Percentiles rank a stretch among this genome's conserved stretches.
Evolutionary conservation across 1,140 invertebrate genomes (phyloP).

Genomic region (Helicorthomorpha holstii): DNA sequence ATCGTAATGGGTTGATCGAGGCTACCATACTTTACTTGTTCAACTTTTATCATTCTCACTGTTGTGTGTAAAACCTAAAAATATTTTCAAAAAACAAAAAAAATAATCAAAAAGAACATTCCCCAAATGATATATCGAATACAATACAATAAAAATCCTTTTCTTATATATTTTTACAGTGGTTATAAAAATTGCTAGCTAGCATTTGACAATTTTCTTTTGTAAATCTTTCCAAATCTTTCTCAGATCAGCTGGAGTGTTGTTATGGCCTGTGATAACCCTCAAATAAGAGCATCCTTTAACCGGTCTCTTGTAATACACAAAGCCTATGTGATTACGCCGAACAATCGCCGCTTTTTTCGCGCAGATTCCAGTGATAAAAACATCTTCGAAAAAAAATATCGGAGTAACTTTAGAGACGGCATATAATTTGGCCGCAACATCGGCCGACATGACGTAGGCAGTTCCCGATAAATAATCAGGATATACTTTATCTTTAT

Average conservation of each 20-base stretch:
- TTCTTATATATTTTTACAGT: no score
- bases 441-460: conserved; percentile 15
- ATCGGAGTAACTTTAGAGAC: conserved; percentile 7
- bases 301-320: background rate
- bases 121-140: no score
- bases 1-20: no score
- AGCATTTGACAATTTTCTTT: background rate
- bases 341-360: conserved; percentile 12
- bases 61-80: no score
- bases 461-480: conserved; percentile 18
- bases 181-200: no score
- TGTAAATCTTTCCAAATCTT: conserved; percentile 6
- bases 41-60: no score
- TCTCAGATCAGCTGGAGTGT: conserved; percentile 3
- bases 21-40: no score
- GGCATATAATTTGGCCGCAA: conserved; percentile 10
- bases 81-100: no score
- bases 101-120: no score
- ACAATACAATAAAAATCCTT: no score
- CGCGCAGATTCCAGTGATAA: conserved; percentile 27
- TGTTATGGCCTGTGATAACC: conserved; percentile 4
- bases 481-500: conserved; percentile 14
- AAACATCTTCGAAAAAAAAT: conserved; percentile 24
- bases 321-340: conserved; percentile 5
- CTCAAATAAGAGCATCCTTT: conserved; percentile 5